These are phyloP conservation scores for Athrips mouffetella DNA, from an alignment of 2,888 invertebrate genomes.

Conservation along the genomic window DNA sequence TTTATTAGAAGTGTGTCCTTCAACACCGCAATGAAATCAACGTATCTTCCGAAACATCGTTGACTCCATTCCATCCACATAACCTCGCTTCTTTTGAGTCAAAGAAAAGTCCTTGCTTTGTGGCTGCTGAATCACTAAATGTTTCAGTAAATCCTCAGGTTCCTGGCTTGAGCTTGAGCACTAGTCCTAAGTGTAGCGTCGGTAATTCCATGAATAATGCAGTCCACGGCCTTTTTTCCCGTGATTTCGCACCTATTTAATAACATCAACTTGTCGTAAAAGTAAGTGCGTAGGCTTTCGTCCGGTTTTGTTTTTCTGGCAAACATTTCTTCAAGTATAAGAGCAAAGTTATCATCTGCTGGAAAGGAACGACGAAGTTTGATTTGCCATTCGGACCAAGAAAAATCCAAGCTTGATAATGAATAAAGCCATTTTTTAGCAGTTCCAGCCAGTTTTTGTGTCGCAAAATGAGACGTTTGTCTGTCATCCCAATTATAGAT, in stretches of 20 bases:
- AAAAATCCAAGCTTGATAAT: slow-evolving; percentile 21
- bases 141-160: slow-evolving; percentile 17
- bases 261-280: slow-evolving; percentile 22
- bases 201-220: slow-evolving; percentile 19
- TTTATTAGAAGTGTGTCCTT: not conserved
- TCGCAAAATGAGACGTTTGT: slow-evolving; percentile 25
- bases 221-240: slow-evolving; percentile 22
- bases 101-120: not conserved
- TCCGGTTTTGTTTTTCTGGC: slow-evolving; percentile 10
- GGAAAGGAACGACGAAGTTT: slow-evolving; percentile 27
- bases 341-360: slow-evolving; percentile 23
- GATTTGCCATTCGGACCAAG: slow-evolving; percentile 27
- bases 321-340: slow-evolving; percentile 26
- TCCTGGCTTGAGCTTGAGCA: slow-evolving; percentile 16
- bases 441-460: slow-evolving; percentile 23
- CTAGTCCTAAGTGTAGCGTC: slow-evolving; percentile 19
- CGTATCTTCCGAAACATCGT: not conserved
- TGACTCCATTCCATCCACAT: not conserved
- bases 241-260: slow-evolving; percentile 22
- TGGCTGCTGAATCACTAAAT: slow-evolving; percentile 10
- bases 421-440: slow-evolving; percentile 29
- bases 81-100: not conserved
- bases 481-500: slow-evolving; percentile 27
- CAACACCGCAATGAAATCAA: not conserved
- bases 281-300: slow-evolving; percentile 22